Evolutionary conservation across 2,113 vertebrate species (phyloP).

Genomic region (Hippocampus comes): DNA sequence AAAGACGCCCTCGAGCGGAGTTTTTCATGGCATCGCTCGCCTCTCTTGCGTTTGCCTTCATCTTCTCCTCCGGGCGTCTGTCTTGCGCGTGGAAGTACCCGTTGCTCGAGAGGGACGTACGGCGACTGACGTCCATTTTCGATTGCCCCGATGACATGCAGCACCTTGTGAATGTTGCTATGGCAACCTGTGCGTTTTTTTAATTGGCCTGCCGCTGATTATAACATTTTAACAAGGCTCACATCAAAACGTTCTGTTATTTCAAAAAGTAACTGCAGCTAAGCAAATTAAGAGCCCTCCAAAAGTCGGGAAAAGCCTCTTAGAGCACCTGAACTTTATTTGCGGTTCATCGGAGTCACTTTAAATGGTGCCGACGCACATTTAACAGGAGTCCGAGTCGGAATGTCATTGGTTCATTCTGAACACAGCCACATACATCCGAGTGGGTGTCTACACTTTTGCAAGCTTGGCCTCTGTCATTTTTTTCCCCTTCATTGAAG

Average conservation of each 20-base stretch:
- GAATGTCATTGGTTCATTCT: neutral
- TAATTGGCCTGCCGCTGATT: neutral
- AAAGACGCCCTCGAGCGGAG: constrained; percentile 56
- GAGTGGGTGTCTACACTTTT: neutral
- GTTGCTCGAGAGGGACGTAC: neutral
- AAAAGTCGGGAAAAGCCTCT: too few species aligned
- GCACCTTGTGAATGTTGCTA: neutral
- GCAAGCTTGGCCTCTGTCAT: neutral
- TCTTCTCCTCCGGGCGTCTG: neutral
- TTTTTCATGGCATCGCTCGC: constrained; percentile 15
- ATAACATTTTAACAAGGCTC: neutral
- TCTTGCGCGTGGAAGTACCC: neutral
- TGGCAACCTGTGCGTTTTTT: neutral
- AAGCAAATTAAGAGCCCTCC: too few species aligned
- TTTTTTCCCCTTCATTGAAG: neutral
- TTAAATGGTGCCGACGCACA: too few species aligned
- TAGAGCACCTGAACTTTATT: too few species aligned
- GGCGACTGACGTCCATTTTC: neutral
- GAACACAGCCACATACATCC: neutral
- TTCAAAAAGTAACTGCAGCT: too few species aligned
- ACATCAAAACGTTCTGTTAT: too few species aligned
- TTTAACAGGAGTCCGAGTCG: neutral
- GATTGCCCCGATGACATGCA: neutral
- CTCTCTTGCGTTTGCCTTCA: neutral
- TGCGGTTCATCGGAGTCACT: too few species aligned